Base-by-base conservation (phyloP, 2,113 vertebrate genomes). In the Macaca nemestrina region DNA sequence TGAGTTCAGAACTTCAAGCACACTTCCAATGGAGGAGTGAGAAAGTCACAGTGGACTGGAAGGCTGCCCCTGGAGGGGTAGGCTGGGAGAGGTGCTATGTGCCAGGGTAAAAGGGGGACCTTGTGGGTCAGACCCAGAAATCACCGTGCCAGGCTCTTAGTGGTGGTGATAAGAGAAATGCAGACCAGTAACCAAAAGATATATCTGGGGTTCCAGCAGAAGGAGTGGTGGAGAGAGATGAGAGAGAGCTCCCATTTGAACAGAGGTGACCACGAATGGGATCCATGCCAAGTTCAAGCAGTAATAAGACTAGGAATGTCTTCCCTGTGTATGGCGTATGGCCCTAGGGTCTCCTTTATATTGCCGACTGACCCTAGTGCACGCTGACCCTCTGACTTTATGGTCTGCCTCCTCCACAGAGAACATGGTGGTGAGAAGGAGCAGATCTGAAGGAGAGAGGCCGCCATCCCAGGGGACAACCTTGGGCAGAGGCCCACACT, bases 391-490 rank as follows among this genome's bases (percentile, higher is more conserved):
- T 68, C 84, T 38, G 18, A 23, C 59, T 18, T n/a, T 17, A 1
- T 10, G 2, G 23, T 16, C 40, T 9, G 2, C 2, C 1, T 59
- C 55, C 79, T 61, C 48, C 35, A 6, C 12, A 35, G 30, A 72
- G n/a, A 57, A 27, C 55, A 40, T 0, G 2, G 6, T 55, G n/a
- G 12, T 83, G 2, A 67, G 68, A 27, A n/a, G 57, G 23, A 30
- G 2, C 18, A 67, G 7, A 35, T 20, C 70, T 0, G 5, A 38
- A 38, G 16, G 64, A 30, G 38, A 91, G 82, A 57, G 64, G 72
- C 27, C 2, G 0, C 32, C 73, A 11, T 27, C 59, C 52, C 3
- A 5, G 52, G 5, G 32, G 0, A 0, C 25, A 32, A 20, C 9
- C 22, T 14, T 8, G 22, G 17, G 38, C 52, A n/a, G 23, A 48